Conservation (phyloP, 2,797 vertebrate genomes). For the Sebastes vulpes region DNA sequence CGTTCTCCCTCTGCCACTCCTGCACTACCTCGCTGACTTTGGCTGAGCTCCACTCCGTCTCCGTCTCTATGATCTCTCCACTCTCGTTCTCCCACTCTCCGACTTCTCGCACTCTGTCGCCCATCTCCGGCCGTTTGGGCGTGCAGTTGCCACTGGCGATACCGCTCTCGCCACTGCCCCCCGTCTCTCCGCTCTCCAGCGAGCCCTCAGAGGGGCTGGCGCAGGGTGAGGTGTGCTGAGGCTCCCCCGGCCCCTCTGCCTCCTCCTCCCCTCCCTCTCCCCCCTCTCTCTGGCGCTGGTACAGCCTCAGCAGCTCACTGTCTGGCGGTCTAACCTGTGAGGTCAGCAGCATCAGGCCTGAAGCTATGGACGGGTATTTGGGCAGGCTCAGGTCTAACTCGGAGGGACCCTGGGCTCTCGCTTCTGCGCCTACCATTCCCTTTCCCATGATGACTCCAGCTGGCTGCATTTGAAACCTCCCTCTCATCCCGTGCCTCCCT, state of each 20-base stretch:
- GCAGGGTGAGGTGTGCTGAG: constrained; percentile 83
- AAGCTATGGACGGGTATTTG: constrained; percentile 69
- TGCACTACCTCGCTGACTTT: constrained; percentile 73
- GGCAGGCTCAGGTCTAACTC: constrained; percentile 72
- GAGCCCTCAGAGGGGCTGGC: constrained; percentile 88
- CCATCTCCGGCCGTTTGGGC: constrained; percentile 80
- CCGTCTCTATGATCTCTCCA: constrained; percentile 60
- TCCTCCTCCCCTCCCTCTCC: constrained; percentile 71
- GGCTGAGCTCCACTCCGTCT: constrained; percentile 68
- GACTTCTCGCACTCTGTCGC: constrained; percentile 57
- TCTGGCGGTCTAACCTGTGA: constrained; percentile 67
- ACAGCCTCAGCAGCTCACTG: constrained; percentile 76
- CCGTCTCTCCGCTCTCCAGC: constrained; percentile 87
- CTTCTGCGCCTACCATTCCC: constrained; percentile 14
- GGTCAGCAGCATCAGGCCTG: constrained; percentile 76
- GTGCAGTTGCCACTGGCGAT: constrained; percentile 90
- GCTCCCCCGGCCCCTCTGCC: constrained; percentile 76
- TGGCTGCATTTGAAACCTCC: constrained; percentile 61
- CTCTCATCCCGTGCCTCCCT: constrained; percentile 54
- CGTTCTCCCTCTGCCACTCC: constrained; percentile 82
- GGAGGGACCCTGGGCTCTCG: constrained; percentile 38
- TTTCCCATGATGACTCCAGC: constrained; percentile 49
- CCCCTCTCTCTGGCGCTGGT: constrained; percentile 66
- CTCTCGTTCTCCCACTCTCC: constrained; percentile 72
- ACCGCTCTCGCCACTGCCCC: constrained; percentile 88